These are phyloP conservation scores for Yponomeuta plumbellus DNA, from an alignment of 2,888 invertebrate genomes.

Conservation along the genomic window DNA sequence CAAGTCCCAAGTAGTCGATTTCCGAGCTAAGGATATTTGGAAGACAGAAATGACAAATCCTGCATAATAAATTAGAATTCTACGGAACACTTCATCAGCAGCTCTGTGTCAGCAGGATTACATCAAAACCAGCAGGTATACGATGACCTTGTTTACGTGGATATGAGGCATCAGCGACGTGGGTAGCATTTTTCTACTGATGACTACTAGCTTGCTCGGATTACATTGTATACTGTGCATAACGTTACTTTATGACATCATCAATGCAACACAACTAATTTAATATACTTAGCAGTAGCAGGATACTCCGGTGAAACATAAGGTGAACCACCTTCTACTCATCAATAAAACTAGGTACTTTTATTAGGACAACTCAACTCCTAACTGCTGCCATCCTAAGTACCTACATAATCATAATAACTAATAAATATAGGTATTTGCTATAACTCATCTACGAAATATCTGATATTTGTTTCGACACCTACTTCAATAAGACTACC, in stretches of 20 bases:
- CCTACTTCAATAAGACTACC: too few relatives aligned
- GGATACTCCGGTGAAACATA: too few relatives aligned
- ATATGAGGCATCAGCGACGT: constrained; percentile 2
- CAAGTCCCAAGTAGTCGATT: too few relatives aligned
- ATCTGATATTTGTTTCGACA: too few relatives aligned
- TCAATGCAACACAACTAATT: background rate
- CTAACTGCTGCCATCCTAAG: too few relatives aligned
- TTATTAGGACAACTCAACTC: too few relatives aligned
- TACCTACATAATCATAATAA: too few relatives aligned
- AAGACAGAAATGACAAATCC: background rate
- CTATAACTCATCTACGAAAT: too few relatives aligned
- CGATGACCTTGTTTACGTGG: constrained; percentile 9
- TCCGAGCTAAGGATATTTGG: background rate
- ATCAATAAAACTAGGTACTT: too few relatives aligned
- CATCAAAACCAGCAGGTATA: constrained; percentile 5
- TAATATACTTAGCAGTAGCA: too few relatives aligned
- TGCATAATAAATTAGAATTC: background rate
- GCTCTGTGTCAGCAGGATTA: constrained; percentile 1
- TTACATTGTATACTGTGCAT: background rate
- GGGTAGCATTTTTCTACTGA: constrained; percentile 12
- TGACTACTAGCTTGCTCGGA: background rate
- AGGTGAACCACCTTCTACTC: too few relatives aligned
- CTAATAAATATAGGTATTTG: too few relatives aligned
- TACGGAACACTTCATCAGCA: constrained; percentile 2
- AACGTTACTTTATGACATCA: background rate